Base-by-base conservation (phyloP, 2,888 invertebrate species). In the Ptychoptera albimana region DNA sequence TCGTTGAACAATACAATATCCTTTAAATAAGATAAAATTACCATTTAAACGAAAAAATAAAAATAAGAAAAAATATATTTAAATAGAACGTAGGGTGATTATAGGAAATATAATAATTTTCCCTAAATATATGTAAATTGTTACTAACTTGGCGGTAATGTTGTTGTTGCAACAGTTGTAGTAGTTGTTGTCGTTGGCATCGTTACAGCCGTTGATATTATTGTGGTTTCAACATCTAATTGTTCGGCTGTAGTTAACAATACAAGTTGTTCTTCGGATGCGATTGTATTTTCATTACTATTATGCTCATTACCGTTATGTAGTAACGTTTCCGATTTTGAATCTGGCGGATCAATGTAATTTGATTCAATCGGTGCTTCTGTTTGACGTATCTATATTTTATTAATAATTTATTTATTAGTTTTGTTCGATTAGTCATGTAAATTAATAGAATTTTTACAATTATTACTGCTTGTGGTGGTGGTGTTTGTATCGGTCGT, bases 1-100 rank as follows among this genome's bases (percentile, higher is more conserved):
- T 52, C 86, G 79, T 67, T 85, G 84, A 42, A 85, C 83, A 44
- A 84, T 79, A 61, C 88, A 89, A 57, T 79, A 87, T 61, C 74
- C 82, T 82, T 60, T 4, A 53, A 46, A 32, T 11, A 14, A 35
- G 13, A 38, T n/a, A 32, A 36, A 23, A 23, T 23, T 23, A 5
- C 3, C 23, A 23, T 23, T 23, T 23, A 5, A 23, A n/a, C n/a
- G 23, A 23, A 23, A 23, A 23, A 23, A 23, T 23, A 23, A 7
- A 23, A 23, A 7, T 23, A n/a, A n/a, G n/a, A n/a, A n/a, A n/a
- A n/a, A n/a, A n/a, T n/a, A n/a, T n/a, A n/a, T n/a, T n/a, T n/a
- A n/a, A n/a, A n/a, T n/a, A n/a, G n/a, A n/a, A n/a, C n/a, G n/a
- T n/a, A n/a, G n/a, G n/a, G n/a, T 31, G 30, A 31, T 14, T 14